These are phyloP conservation scores for Cynopterus brachyotis DNA, from an alignment of 2,113 vertebrate genomes.

Conservation along the genomic window DNA sequence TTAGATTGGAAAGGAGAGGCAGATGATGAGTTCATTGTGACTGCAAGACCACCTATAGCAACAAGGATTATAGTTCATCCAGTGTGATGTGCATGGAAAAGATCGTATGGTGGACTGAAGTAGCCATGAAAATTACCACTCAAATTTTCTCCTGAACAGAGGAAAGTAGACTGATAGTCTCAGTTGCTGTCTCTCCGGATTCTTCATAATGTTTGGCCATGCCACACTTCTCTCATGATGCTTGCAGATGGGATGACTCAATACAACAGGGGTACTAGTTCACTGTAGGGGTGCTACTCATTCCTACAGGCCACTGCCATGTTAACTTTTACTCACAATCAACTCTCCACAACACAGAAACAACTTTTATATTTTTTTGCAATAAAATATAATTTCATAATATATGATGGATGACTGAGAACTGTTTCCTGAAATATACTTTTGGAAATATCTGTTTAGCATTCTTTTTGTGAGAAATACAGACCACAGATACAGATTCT, in stretches of 20 bases:
- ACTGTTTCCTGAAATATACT: neutral
- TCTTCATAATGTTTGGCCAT: neutral
- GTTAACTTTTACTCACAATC: neutral
- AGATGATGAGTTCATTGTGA: neutral
- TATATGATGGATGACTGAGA: neutral
- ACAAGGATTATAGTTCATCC: neutral
- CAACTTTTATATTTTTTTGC: neutral
- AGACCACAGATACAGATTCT: neutral
- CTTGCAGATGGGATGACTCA: neutral
- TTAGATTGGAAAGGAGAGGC: neutral
- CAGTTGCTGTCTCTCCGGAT: neutral
- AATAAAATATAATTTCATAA: constrained; percentile 10
- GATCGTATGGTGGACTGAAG: neutral
- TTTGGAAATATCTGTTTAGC: constrained; percentile 1
- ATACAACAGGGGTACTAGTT: neutral
- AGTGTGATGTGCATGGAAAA: neutral
- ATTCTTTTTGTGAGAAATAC: neutral
- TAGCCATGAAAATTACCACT: neutral
- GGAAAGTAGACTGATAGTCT: neutral
- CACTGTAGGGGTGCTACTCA: neutral
- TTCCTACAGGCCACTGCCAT: neutral
- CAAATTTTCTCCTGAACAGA: neutral
- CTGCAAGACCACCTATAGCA: neutral
- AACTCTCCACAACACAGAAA: neutral
- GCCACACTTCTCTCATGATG: neutral